Evolutionary conservation across 2,113 vertebrate genomes (phyloP), one percentile per base, ranked within the genome.

Genomic region (Tenrec ecaudatus): DNA sequence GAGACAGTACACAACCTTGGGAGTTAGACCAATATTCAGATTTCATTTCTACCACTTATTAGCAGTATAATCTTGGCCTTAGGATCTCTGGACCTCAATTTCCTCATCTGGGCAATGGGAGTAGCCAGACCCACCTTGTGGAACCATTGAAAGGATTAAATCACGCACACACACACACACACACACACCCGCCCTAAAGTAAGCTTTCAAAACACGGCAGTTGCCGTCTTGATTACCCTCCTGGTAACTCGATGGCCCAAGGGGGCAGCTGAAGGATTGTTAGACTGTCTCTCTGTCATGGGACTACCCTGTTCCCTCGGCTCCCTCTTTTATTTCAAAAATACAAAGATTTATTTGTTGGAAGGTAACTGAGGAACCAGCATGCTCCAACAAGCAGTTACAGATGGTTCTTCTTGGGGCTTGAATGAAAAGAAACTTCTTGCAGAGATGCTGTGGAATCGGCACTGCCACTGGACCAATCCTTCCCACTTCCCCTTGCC

Each of bases 261-360:
- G 79, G 47, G 91, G 69, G 43, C 69, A 60, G 78, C 82, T 84
- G 86, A 20, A 43, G 88, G 84, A 79, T 82, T 27, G 73, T 84
- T 36, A 66, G 22, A 95, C 83, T 93, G 93, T 94, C 83, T 94
- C 95, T 92, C 96, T 53, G 47, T 93, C 88, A 62, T 82, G 90
- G 85, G 66, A 19, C 90, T 92, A 85, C n/a, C 71, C 82, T 47
- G 25, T 86, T 93, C 90, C 57, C 88, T 86, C 96, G 94, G 86
- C 79, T 94, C 95, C 84, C 92, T 91, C 92, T 91, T 96, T 95
- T 94, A 85, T 85, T 91, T 89, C 92, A 96, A 97, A 97, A 97
- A 96, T 96, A 97, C 95, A 97, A 97, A 96, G 92, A 93, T 89
- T 78, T 66, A 73, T 94, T 97, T 97, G 93, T 89, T 96, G 91